Evolutionary conservation across 2,797 vertebrate genomes (phyloP).

Genomic region (Nyctibius grandis): DNA sequence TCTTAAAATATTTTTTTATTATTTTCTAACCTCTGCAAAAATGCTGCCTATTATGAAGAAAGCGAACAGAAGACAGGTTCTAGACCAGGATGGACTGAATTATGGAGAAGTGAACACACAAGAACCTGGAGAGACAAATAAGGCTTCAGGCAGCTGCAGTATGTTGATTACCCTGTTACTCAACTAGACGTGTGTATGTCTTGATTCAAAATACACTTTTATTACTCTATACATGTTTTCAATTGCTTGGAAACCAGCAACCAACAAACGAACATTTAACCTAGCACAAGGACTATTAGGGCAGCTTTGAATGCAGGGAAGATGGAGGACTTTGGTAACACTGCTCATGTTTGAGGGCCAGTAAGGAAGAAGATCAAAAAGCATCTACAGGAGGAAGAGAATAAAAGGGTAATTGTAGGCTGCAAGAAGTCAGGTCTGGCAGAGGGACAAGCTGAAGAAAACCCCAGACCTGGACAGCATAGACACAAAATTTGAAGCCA

Average conservation of each 20-base stretch:
- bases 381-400: not conserved
- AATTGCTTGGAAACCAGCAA: not conserved
- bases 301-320: not conserved
- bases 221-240: not conserved
- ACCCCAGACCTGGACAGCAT: not conserved
- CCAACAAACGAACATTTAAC: not conserved
- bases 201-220: not conserved
- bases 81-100: not conserved
- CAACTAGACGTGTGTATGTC: not conserved
- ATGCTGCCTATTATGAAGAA: not conserved
- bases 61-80: not conserved
- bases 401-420: not conserved
- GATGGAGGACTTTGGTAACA: not conserved
- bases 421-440: not conserved
- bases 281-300: not conserved
- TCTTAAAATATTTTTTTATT: not conserved
- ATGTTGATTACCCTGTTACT: not conserved
- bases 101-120: not conserved
- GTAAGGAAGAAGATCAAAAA: not conserved
- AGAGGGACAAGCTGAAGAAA: not conserved
- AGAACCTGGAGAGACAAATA: not conserved
- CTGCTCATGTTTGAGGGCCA: not conserved
- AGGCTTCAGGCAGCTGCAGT: not conserved
- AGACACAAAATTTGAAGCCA: not conserved
- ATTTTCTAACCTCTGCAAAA: not conserved